A percentile compares a stretch with the other conserved stretches of the same genome.
Evolutionary conservation across 2,797 vertebrate genomes (phyloP).

Genomic region (Sebastes oblongus): DNA sequence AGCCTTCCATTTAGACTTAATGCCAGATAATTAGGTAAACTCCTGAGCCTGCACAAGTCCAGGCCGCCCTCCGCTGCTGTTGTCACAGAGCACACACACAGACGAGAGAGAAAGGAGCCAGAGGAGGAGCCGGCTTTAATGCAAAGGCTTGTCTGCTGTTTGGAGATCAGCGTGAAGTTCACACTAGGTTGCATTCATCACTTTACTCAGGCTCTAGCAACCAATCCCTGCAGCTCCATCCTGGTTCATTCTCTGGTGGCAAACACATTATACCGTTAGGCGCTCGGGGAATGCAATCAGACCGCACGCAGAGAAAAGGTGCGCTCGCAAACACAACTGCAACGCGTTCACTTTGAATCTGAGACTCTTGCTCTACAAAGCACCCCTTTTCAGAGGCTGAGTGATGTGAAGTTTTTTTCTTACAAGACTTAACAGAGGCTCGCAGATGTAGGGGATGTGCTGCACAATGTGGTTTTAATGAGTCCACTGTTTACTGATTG

Average conservation of each 20-base stretch:
- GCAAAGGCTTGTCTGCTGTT: slow-evolving; percentile 17
- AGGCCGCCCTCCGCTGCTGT: slow-evolving; percentile 47
- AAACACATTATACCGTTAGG: slow-evolving; percentile 21
- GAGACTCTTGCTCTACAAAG: slow-evolving; percentile 49
- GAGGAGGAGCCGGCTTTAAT: slow-evolving; percentile 28
- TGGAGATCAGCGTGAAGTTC: slow-evolving; percentile 40
- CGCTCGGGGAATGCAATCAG: slow-evolving; percentile 21
- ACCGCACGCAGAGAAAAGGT: slow-evolving; percentile 41
- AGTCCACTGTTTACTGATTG: slow-evolving; percentile 56
- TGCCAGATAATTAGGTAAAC: slow-evolving; percentile 79
- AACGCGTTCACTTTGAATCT: slow-evolving; percentile 52
- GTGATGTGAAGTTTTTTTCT: slow-evolving; percentile 60
- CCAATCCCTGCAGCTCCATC: slow-evolving; percentile 29
- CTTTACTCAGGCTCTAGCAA: slow-evolving; percentile 24
- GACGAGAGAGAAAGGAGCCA: slow-evolving; percentile 46
- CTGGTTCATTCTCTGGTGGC: slow-evolving; percentile 29
- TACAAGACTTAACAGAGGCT: slow-evolving; percentile 43
- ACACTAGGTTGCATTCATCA: slow-evolving; percentile 17
- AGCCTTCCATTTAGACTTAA: slow-evolving; percentile 77
- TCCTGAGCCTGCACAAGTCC: slow-evolving; percentile 68
- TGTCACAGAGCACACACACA: slow-evolving; percentile 42
- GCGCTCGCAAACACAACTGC: slow-evolving; percentile 32
- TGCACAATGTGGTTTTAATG: slow-evolving; percentile 66
- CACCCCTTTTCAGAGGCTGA: slow-evolving; percentile 45
- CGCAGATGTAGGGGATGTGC: slow-evolving; percentile 32